Percentiles rank a stretch among this genome's conserved stretches.
Evolutionary conservation across 2,888 invertebrate genomes (phyloP).

Genomic region (Opisthograptis luteolata): DNA sequence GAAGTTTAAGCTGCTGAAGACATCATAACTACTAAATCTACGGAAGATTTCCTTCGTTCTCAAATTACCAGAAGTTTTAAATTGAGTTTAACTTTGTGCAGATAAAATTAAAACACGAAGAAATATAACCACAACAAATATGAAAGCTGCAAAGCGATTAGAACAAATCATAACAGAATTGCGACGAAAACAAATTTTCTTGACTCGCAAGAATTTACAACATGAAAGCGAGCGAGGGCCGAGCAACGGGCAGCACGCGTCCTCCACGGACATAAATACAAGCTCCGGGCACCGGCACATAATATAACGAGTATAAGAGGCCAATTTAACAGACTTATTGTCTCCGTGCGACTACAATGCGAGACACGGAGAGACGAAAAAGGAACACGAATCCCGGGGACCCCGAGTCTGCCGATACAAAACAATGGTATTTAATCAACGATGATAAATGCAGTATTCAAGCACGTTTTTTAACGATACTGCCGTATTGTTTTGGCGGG

Average conservation of each 20-base stretch:
- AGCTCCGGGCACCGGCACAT: constrained; percentile 59
- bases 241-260: constrained; percentile 51
- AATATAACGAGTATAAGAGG: constrained; percentile 73
- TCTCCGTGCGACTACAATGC: constrained; percentile 79
- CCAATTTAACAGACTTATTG: constrained; percentile 85
- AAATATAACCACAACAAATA: constrained; percentile 4
- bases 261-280: constrained; percentile 68
- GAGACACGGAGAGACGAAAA: constrained; percentile 75
- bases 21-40: constrained; percentile 14
- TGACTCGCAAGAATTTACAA: constrained; percentile 61
- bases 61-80: constrained; percentile 12
- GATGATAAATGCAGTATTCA: constrained; percentile 84
- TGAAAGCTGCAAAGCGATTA: constrained; percentile 35
- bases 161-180: constrained; percentile 48
- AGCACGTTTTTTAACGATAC: constrained; percentile 83
- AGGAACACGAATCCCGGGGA: constrained; percentile 70
- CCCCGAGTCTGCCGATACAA: constrained; percentile 79
- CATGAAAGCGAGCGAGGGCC: constrained; percentile 48
- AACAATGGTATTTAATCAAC: constrained; percentile 85
- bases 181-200: constrained; percentile 57
- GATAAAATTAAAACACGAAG: constrained; percentile 4
- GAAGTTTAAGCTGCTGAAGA: constrained; percentile 15
- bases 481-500: constrained; percentile 83
- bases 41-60: constrained; percentile 5
- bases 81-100: not conserved